Evolutionary conservation across 2,888 invertebrate genomes (phyloP).

Genomic region (Hyalella azteca): DNA sequence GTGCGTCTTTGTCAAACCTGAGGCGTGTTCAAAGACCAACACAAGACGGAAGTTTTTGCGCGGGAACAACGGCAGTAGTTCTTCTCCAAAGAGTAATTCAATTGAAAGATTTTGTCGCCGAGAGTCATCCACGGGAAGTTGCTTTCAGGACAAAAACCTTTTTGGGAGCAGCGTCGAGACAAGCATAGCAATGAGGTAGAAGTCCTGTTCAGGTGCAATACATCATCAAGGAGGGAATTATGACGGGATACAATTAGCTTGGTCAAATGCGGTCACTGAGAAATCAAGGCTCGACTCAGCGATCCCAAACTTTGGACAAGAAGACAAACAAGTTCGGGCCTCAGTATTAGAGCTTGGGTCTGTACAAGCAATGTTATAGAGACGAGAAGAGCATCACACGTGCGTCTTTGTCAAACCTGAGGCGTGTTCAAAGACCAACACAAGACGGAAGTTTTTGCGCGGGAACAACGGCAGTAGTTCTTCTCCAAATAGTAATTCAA

Average conservation of each 20-base stretch:
- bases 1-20: not conserved
- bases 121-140: slow-evolving; percentile 29
- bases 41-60: slow-evolving; percentile 16
- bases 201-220: not conserved
- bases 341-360: not conserved
- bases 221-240: not conserved
- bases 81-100: slow-evolving; percentile 26
- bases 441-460: slow-evolving; percentile 11
- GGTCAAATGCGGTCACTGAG: not conserved
- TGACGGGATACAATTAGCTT: not conserved
- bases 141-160: slow-evolving; percentile 3
- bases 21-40: slow-evolving; percentile 17
- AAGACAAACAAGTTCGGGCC: slow-evolving; percentile 16
- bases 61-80: not conserved
- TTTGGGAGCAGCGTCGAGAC: not conserved
- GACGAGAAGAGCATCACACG: not conserved
- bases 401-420: not conserved
- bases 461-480: slow-evolving; percentile 2
- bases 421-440: slow-evolving; percentile 21
- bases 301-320: slow-evolving; percentile 4
- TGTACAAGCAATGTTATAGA: not conserved
- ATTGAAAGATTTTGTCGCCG: slow-evolving; percentile 28
- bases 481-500: slow-evolving; percentile 23
- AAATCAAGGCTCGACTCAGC: not conserved
- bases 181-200: slow-evolving; percentile 22